A percentile compares a stretch with the other conserved stretches of the same genome.
These are phyloP conservation scores for cattle (Bos taurus) DNA, from an alignment of 2,113 vertebrate species.

Conservation along the genomic window ARS-UCD2.0 NC_037337.1:12464001-12464500, in stretches of 20 bases:
- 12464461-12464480: not conserved
- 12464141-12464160: slow-evolving; percentile 83
- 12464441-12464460: slow-evolving; percentile 52
- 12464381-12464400: slow-evolving; percentile 45
- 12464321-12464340: slow-evolving; percentile 58
- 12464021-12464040: not conserved
- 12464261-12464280: slow-evolving; percentile 71
- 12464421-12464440: not conserved
- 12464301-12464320: slow-evolving; percentile 76
- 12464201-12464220: slow-evolving; percentile 92
- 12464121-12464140: not conserved
- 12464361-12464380: slow-evolving; percentile 64
- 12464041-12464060: not conserved
- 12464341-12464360: slow-evolving; percentile 56
- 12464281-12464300: slow-evolving; percentile 74
- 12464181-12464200: slow-evolving; percentile 91
- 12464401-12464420: slow-evolving; percentile 59
- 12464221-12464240: slow-evolving; percentile 79
- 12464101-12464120: not conserved
- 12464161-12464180: slow-evolving; percentile 93
- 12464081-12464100: not conserved
- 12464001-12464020: not conserved
- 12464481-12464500: not conserved
- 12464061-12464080: not conserved
- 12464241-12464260: slow-evolving; percentile 57